Percentiles rank a stretch among this genome's conserved stretches.
Evolutionary conservation across 2,113 vertebrate species (phyloP).

Genomic region (Fregata magnificens): DNA sequence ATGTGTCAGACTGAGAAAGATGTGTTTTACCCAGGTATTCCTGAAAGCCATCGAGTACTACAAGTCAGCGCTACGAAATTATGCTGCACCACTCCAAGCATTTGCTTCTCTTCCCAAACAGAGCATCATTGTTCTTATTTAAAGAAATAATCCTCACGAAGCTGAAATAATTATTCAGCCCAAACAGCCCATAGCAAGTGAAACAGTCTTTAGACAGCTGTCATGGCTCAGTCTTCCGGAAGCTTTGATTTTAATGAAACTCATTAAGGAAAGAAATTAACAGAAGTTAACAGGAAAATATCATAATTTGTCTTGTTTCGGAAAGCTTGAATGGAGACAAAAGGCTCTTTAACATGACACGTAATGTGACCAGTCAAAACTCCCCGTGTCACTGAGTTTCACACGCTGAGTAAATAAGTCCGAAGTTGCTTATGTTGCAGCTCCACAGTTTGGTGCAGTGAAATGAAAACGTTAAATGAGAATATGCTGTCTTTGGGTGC

Average conservation of each 20-base stretch:
- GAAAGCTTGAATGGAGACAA: constrained; percentile 76
- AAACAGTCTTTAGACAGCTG: constrained; percentile 78
- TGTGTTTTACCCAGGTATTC: constrained; percentile 64
- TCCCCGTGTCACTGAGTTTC: neutral
- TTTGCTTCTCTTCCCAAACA: constrained; percentile 55
- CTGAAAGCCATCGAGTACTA: constrained; percentile 42
- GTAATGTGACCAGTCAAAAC: constrained; percentile 60
- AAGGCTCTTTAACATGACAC: constrained; percentile 68
- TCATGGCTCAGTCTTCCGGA: constrained; percentile 75
- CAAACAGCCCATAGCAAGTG: constrained; percentile 70
- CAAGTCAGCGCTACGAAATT: constrained; percentile 15
- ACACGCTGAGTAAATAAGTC: neutral
- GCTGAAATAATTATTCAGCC: constrained; percentile 75
- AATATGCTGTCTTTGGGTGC: neutral
- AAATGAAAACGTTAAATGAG: neutral
- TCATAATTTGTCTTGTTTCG: constrained; percentile 80
- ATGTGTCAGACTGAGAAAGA: constrained; percentile 4
- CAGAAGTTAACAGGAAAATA: constrained; percentile 77
- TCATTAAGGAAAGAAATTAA: constrained; percentile 81
- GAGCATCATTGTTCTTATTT: constrained; percentile 67
- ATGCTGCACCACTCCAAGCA: constrained; percentile 10
- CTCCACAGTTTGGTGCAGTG: neutral
- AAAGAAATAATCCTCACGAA: constrained; percentile 69
- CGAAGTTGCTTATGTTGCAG: neutral
- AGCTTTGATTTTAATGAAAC: constrained; percentile 81